Percentiles rank a stretch among this genome's conserved stretches.
Conservation (phyloP, 2,888 invertebrate species). For the Lasioglossum leucozonium region DNA sequence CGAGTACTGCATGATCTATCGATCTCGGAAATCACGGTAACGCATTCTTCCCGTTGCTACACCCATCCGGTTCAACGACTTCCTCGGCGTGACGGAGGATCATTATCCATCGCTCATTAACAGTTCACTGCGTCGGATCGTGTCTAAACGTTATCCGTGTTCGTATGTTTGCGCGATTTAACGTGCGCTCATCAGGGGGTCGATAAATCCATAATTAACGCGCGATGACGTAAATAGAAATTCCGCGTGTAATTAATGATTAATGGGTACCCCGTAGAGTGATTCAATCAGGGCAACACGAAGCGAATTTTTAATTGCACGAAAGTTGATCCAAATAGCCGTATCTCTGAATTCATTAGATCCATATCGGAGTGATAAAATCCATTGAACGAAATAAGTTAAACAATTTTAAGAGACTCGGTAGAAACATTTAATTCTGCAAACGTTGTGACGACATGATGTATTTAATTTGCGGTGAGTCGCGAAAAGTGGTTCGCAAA, state of each 20-base stretch:
- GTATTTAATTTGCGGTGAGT: not conserved
- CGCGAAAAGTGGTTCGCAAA: not conserved
- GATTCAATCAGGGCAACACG: not conserved
- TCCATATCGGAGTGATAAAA: not conserved
- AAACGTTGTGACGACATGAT: too few species aligned
- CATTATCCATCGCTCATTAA: conserved; percentile 49
- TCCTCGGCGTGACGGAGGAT: conserved; percentile 24
- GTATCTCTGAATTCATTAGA: not conserved
- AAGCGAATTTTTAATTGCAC: conserved; percentile 7
- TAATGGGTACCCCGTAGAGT: too few species aligned
- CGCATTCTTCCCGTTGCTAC: not conserved
- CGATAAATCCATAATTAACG: conserved; percentile 27
- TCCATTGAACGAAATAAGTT: not conserved
- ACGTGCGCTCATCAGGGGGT: not conserved
- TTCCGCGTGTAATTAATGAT: conserved; percentile 12
- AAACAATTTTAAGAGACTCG: not conserved
- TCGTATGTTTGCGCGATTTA: not conserved
- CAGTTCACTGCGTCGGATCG: not conserved
- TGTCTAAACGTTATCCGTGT: not conserved
- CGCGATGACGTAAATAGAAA: not conserved
- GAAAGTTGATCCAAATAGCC: not conserved
- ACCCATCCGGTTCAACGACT: conserved; percentile 41
- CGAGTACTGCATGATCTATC: not conserved
- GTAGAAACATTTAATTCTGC: not conserved
- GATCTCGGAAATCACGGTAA: not conserved